Base-by-base conservation (phyloP, 2,113 vertebrate species). In the Neodon shergylaensis region DNA sequence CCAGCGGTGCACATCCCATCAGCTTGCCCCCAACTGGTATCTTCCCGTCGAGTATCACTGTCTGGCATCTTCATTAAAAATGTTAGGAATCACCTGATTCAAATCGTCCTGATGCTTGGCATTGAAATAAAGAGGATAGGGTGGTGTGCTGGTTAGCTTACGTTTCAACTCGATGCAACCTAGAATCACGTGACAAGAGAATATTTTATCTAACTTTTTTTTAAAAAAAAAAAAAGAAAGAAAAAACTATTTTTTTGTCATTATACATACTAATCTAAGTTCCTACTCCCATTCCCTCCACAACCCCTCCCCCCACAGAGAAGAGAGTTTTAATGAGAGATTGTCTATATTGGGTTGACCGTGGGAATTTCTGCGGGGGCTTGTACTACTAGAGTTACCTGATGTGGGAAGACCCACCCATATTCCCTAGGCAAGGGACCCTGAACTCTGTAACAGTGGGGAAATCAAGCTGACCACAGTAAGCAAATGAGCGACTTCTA, bases 11-110 rank as follows among this genome's bases (percentile, higher is more conserved):
- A 70, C 8, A 82, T 19, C 21, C 44, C 47, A 22, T 70, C 49
- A 89, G 33, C 12, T 16, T 58, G 88, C 1, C 7, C 14, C 24
- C 33, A 58, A 21, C 66, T 28, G 7, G 31, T 61, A 77, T n/a
- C 72, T 36, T 52, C 66, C 36, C n/a, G 86, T 10, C 63, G 81
- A 84, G 13, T 5, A 0, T 28, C 33, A 33, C 7, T 61, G 52
- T n/a, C 47, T 66, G 58, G 36, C 12, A 72, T 95, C 84, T 70
- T 76, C 65, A 88, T 85, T 73, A 77, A 92, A 72, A 78, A 95
- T 87, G 63, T 26, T 70, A 63, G 72, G 44, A 65, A 85, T 17
- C 61, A 31, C 12, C 73, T 91, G 17, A 92, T 86, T 78, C 73
- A 88, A 92, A 82, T 22, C 14, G 65, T 58, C 61, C 74, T 44